Evolutionary conservation across 1,140 invertebrate species (phyloP), one percentile per base, ranked within the genome.

Genomic region (Campoletis sonorensis): DNA sequence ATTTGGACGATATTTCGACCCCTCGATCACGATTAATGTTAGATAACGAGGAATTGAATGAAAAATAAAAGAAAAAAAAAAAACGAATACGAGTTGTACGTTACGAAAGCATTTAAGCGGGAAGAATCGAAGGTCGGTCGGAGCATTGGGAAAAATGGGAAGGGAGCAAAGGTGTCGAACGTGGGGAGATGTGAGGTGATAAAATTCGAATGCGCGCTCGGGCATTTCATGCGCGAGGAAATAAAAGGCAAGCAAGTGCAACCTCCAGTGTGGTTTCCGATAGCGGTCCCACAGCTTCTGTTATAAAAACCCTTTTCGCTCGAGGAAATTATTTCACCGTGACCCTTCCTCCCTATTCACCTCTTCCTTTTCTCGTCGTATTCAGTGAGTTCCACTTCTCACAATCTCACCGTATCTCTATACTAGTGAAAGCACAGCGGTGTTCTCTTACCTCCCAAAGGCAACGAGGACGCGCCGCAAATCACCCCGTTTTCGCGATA

Each of bases 401-500:
- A 23, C 33, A 21, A 4, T 75, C 13, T 40, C 40, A 27, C 13
- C 18, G 23, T 64, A 64, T n/a, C n/a, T n/a, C n/a, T n/a, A n/a
- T n/a, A n/a, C n/a, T n/a, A n/a, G 23, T 26, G 61, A 64, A 64
- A 64, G 61, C 61, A 26, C 61, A 64, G 21, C n/a, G 61, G 61
- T 26, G 61, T 18, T 54, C 26, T 23, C 37, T n/a, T 49, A 70
- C 30, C 30, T 4, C 21, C 70, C 15, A 13, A 72, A 23, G 8
- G 37, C 72, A 51, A 75, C 40, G 37, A 45, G 45, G 45, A 45
- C 72, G 40, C 72, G 45, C 49, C 72, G 40, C 72, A 75, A 75
- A 75, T 75, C 72, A 75, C 72, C 45, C 40, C n/a, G 72, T 75
- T 30, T 27, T 70, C 45, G 49, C 72, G 72, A 75, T 75, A 75